Base-by-base conservation (phyloP, 64 coral and sea anemone species). In the Cladopsammia gracilis region DNA sequence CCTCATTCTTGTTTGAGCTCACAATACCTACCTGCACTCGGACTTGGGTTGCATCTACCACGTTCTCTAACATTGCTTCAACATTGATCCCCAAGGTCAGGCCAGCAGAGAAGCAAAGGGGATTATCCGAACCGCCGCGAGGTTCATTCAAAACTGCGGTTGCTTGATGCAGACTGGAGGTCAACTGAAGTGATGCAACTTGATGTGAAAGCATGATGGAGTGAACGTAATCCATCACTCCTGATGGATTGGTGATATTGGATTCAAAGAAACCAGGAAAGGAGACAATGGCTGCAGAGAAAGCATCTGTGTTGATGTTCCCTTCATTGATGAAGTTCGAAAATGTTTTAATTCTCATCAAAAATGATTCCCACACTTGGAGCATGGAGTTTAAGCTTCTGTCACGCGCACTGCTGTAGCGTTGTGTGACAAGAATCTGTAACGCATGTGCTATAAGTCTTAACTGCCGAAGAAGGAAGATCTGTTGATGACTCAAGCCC, bases 261-360 rank as follows among this genome's bases (percentile, higher is more conserved):
- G 94, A 96, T 65, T 99, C 98, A 59, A 99, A 96, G 68, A 99
- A 99, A 44, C 89, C 64, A 46, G 89, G 89, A 70, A 99, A 99
- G 0, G 91, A 96, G 10, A 90, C 64, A n/a, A 99, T 70, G 16
- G 94, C 87, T 56, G 89, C 86, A 78, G 88, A 91, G 25, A 99
- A 93, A 22, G 88, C 88, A 85, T 95, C 94, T 23, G 90, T 61
- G 50, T 54, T 83, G 0, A 89, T 89, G 49, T 91, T 95, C 64
- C 90, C 78, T 8, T 61, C 53, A 22, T 86, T 80, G 53, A 96
- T 52, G 19, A 99, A 87, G 76, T 82, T 88, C 18, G 77, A 80
- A 64, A 92, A 96, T 16, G 78, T 70, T 70, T 87, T 91, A n/a
- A 99, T 88, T 48, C 98, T 83, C 12, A 86, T 92, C 10, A 99